A percentile compares a stretch with the other conserved stretches of the same genome.
phyloP scores from a whole-genome alignment of 1,140 invertebrate genomes.

The Aphis gossypii region DNA sequence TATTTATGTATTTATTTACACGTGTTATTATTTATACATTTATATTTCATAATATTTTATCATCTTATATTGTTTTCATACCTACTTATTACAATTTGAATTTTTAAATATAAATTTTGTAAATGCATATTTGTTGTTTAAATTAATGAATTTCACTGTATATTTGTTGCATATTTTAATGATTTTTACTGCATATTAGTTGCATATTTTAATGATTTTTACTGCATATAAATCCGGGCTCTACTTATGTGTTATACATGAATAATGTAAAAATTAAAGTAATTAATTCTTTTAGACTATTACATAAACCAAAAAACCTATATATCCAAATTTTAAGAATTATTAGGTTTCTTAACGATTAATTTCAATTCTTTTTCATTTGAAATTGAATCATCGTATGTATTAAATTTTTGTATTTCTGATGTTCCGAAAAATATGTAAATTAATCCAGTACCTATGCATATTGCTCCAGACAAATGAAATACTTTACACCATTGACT shows the following conservation, averaged over 20 bases:
- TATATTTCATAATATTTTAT: no score
- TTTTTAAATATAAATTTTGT: no score
- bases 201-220: no score
- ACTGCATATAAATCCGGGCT: no score
- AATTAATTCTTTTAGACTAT: background rate
- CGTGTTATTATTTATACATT: no score
- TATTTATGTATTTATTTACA: no score
- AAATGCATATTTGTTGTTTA: no score
- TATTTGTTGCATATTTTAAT: no score
- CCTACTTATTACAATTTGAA: no score
- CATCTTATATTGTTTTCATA: no score
- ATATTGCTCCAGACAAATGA: constrained; percentile 68
- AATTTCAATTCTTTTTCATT: constrained; percentile 46
- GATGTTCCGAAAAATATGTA: constrained; percentile 70
- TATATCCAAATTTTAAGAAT: background rate
- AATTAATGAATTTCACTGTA: no score
- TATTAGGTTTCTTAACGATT: background rate
- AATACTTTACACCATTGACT: constrained; percentile 74
- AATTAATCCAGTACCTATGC: constrained; percentile 67
- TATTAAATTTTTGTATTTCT: constrained; percentile 72
- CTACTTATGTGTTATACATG: background rate
- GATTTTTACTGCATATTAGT: no score
- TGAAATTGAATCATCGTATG: background rate
- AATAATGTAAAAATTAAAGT: background rate
- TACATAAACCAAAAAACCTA: background rate